These are phyloP conservation scores for Harpegnathos saltator DNA, from an alignment of 1,140 invertebrate genomes.

Conservation along the genomic window DNA sequence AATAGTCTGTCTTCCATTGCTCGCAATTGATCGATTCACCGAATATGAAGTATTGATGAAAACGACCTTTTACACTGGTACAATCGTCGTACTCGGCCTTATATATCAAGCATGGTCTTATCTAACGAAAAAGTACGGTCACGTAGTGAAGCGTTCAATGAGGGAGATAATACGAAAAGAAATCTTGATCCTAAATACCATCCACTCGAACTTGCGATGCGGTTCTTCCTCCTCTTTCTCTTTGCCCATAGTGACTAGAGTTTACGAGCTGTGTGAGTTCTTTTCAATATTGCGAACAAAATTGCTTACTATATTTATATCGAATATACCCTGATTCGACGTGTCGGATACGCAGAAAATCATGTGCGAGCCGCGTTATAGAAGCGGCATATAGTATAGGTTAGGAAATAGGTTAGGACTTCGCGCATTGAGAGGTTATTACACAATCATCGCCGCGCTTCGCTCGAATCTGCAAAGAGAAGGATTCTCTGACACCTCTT, in stretches of 20 bases:
- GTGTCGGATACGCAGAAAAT: no score
- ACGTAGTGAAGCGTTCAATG: not conserved
- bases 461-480: no score
- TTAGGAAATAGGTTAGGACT: no score
- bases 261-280: not conserved
- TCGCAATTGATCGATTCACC: slow-evolving; percentile 91
- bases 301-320: no score
- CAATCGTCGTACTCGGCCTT: slow-evolving; percentile 93
- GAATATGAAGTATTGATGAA: slow-evolving; percentile 94
- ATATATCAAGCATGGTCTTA: slow-evolving; percentile 91
- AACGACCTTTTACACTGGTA: slow-evolving; percentile 89
- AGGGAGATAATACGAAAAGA: not conserved
- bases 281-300: no score
- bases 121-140: slow-evolving; percentile 83
- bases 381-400: no score
- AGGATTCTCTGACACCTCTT: no score
- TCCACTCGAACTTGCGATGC: not conserved
- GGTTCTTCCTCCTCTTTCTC: not conserved
- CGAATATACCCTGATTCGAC: no score
- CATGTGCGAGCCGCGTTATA: no score
- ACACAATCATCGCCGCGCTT: no score
- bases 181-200: slow-evolving; percentile 51
- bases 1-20: slow-evolving; percentile 92
- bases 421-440: no score
- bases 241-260: slow-evolving; percentile 6